Conservation (phyloP, 2,888 invertebrate genomes). For the Caradrina clavipalpis region DNA sequence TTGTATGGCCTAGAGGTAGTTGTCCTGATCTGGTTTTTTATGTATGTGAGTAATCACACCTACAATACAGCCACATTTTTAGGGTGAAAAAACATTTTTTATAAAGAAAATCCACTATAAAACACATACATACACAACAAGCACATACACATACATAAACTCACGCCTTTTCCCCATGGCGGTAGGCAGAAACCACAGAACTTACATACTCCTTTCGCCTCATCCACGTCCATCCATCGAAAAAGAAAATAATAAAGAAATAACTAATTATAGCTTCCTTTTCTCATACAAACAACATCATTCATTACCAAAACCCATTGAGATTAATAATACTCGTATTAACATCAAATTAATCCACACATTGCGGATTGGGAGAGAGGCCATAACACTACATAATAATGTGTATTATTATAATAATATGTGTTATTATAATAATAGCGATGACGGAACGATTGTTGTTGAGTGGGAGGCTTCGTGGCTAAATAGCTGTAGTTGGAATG, state of each 20-base stretch:
- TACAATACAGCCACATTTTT: too few species aligned
- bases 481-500: neutral
- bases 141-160: too few species aligned
- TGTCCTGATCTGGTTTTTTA: too few species aligned
- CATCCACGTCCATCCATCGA: too few species aligned
- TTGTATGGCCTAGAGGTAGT: too few species aligned
- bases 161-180: too few species aligned
- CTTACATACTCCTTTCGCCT: too few species aligned
- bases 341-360: conserved; percentile 46
- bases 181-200: too few species aligned
- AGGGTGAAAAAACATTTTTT: too few species aligned
- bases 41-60: too few species aligned
- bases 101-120: too few species aligned
- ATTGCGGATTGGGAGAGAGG: conserved; percentile 43
- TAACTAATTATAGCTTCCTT: neutral
- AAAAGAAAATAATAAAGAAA: neutral
- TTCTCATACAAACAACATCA: conserved; percentile 6
- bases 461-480: neutral
- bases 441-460: conserved; percentile 6
- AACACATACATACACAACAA: too few species aligned
- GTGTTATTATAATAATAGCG: conserved; percentile 8
- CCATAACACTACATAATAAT: conserved; percentile 9
- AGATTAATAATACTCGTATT: conserved; percentile 37
- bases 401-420: conserved; percentile 11
- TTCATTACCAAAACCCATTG: conserved; percentile 5